Percentiles rank a stretch among this genome's conserved stretches.
phyloP scores from a whole-genome alignment of 2,888 invertebrate genomes.

The Meiosimyza platycephala region DNA sequence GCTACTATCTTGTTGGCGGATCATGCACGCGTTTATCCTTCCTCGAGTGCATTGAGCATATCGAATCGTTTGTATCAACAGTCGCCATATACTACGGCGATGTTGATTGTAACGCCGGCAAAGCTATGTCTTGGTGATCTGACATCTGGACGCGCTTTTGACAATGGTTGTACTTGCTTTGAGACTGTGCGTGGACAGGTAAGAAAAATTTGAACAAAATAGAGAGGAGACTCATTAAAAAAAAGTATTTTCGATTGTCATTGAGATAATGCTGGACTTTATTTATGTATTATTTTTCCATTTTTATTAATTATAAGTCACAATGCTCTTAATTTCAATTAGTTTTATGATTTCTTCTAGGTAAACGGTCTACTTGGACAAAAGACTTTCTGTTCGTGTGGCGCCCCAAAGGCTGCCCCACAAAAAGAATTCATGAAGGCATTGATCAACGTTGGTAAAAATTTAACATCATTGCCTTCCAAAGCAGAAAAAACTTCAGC shows the following conservation, averaged over 20 bases:
- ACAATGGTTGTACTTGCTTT: conserved; percentile 94
- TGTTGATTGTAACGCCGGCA: conserved; percentile 65
- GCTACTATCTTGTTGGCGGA: conserved; percentile 76
- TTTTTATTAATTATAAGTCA: not conserved
- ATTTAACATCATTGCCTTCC: conserved; percentile 82
- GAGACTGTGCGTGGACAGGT: conserved; percentile 80
- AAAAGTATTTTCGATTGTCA: no score
- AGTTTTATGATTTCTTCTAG: conserved; percentile 53
- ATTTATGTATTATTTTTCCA: no score
- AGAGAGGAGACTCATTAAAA: no score
- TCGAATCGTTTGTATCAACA: conserved; percentile 61
- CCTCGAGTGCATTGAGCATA: conserved; percentile 55
- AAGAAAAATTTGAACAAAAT: not conserved
- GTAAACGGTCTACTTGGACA: conserved; percentile 82
- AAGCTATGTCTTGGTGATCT: conserved; percentile 88
- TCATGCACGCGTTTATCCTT: conserved; percentile 49
- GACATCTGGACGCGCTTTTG: conserved; percentile 94
- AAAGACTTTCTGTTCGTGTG: conserved; percentile 82
- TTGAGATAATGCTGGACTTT: not conserved
- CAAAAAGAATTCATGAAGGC: conserved; percentile 89
- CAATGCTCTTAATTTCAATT: no score
- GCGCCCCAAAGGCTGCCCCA: conserved; percentile 83
- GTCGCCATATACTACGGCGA: conserved; percentile 60
- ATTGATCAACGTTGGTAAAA: conserved; percentile 87
- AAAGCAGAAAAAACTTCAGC: conserved; percentile 94